A percentile compares a stretch with the other conserved stretches of the same genome.
phyloP scores from a whole-genome alignment of 2,113 vertebrate genomes.

The Seriola quinqueradiata region DNA sequence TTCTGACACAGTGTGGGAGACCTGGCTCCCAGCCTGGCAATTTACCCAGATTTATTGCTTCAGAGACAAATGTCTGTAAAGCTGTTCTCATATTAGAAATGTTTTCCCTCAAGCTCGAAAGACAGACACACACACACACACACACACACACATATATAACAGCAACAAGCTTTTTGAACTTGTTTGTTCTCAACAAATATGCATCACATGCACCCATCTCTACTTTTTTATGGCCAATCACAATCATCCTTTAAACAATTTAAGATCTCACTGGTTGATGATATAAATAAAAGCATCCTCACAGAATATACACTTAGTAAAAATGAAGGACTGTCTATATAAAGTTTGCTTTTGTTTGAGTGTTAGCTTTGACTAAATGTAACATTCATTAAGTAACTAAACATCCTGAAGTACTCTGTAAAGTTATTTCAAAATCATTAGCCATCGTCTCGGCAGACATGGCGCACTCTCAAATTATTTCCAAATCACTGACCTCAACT shows the following conservation, averaged over 20 bases:
- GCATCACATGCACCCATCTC: not conserved
- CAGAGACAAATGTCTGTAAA: slow-evolving; percentile 59
- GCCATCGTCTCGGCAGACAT: not conserved
- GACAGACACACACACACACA: not conserved
- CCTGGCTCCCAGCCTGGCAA: slow-evolving; percentile 55
- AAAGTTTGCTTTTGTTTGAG: not conserved
- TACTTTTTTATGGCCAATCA: not conserved
- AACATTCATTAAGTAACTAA: not conserved
- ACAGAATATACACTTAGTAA: not conserved
- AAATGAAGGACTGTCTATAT: not conserved
- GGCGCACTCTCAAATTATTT: not conserved
- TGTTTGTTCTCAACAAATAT: not conserved
- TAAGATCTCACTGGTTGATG: not conserved
- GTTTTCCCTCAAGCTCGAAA: slow-evolving; percentile 34
- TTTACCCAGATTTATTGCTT: slow-evolving; percentile 71
- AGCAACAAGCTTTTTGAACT: not conserved
- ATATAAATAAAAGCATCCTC: not conserved
- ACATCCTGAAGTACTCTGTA: not conserved
- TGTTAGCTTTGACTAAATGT: not conserved
- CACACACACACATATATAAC: not conserved
- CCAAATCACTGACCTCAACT: slow-evolving; percentile 17
- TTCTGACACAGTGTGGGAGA: slow-evolving; percentile 64
- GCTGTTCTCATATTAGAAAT: slow-evolving; percentile 51
- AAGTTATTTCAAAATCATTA: slow-evolving; percentile 2
- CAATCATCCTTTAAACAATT: not conserved